Evolutionary conservation across 2,888 invertebrate species (phyloP).

Genomic region (Hydrotaea cyrtoneurina): DNA sequence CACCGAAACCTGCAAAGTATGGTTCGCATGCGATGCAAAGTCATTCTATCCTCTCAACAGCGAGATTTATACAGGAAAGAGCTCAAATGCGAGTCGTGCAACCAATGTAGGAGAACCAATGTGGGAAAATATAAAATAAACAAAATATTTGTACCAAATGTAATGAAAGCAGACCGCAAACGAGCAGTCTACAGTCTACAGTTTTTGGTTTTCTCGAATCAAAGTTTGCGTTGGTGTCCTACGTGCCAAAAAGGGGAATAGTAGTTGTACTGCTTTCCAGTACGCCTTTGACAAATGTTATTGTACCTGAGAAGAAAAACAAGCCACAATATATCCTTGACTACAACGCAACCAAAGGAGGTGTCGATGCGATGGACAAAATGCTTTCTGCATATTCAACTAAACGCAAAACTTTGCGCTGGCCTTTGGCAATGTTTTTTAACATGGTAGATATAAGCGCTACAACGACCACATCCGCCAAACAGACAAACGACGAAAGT

Average conservation of each 20-base stretch:
- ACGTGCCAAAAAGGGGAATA: conserved; percentile 9
- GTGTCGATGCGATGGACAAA: conserved; percentile 22
- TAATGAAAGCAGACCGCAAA: not conserved
- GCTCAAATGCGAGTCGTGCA: conserved; percentile 6
- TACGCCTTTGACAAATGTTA: conserved; percentile 11
- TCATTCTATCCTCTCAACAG: conserved; percentile 48
- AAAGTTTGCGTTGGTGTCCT: conserved; percentile 10
- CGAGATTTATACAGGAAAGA: conserved; percentile 13
- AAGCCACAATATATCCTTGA: conserved; percentile 13
- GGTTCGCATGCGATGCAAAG: conserved; percentile 36
- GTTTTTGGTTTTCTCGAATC: conserved; percentile 4
- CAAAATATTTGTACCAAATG: conserved; percentile 4
- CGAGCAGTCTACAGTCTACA: not conserved
- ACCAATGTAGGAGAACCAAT: not conserved
- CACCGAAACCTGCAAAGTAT: conserved; percentile 3
- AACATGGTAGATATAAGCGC: conserved; percentile 25
- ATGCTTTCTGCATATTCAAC: conserved; percentile 3
- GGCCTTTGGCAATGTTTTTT: conserved; percentile 28
- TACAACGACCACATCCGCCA: not conserved
- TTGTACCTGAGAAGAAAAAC: conserved; percentile 3
- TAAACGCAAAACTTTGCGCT: conserved; percentile 28
- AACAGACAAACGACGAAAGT: no score
- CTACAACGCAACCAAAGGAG: conserved; percentile 1
- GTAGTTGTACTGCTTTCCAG: not conserved
- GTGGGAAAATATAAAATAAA: no score